phyloP scores from a whole-genome alignment of 1,140 invertebrate species.

The Nasonia giraulti region DNA sequence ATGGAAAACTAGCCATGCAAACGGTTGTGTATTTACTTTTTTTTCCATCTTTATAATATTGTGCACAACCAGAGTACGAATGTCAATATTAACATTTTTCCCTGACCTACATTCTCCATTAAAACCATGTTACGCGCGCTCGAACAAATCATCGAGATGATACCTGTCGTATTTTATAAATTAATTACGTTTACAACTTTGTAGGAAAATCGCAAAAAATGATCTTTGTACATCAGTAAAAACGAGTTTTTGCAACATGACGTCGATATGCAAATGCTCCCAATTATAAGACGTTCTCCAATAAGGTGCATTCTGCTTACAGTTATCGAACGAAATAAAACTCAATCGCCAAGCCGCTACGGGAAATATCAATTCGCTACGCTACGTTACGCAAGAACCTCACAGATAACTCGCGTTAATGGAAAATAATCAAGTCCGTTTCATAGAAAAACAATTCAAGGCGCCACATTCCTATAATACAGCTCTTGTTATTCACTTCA shows the following conservation, averaged over 20 bases:
- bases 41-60: neutral
- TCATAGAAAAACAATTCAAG: neutral
- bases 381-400: neutral
- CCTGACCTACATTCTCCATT: neutral
- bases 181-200: neutral
- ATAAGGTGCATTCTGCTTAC: too few relatives aligned
- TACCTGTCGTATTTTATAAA: neutral
- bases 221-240: too few relatives aligned
- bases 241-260: too few relatives aligned
- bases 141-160: neutral
- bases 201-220: too few relatives aligned
- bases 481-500: neutral
- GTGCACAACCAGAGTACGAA: neutral
- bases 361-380: neutral
- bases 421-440: neutral
- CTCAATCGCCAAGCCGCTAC: neutral
- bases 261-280: too few relatives aligned
- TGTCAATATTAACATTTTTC: neutral
- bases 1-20: neutral
- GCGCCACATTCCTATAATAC: neutral
- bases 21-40: neutral
- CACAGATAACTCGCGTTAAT: neutral
- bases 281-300: too few relatives aligned
- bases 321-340: neutral
- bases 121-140: neutral